A percentile compares a stretch with the other conserved stretches of the same genome.
phyloP scores from a whole-genome alignment of 2,888 invertebrate genomes.

The Theodoxus fluviatilis region DNA sequence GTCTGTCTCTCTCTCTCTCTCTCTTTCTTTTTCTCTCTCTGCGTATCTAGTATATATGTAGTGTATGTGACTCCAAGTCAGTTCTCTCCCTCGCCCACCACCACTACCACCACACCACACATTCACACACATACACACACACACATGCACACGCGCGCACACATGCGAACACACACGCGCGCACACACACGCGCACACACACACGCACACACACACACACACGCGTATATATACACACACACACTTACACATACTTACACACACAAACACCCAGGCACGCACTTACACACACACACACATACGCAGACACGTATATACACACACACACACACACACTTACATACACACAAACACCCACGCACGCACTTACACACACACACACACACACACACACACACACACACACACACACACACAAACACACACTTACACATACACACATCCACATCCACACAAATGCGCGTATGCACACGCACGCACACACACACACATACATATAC shows the following conservation, averaged over 20 bases:
- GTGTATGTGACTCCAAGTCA: too few species aligned
- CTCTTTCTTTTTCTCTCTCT: not conserved
- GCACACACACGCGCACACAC: constrained; percentile 37
- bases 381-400: constrained; percentile 14
- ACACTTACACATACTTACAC: constrained; percentile 14
- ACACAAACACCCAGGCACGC: constrained; percentile 5
- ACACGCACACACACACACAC: constrained; percentile 22
- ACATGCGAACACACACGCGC: not conserved
- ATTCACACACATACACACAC: not conserved
- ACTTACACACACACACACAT: not conserved
- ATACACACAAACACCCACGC: constrained; percentile 15
- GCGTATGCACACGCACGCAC: constrained; percentile 9
- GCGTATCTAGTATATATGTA: too few species aligned
- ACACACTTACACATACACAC: constrained; percentile 24
- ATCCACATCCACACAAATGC: constrained; percentile 10
- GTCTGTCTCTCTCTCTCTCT: not conserved
- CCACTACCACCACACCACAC: not conserved
- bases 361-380: constrained; percentile 18
- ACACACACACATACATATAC: constrained; percentile 16
- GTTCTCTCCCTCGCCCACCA: too few species aligned
- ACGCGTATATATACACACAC: constrained; percentile 17
- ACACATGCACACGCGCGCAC: not conserved
- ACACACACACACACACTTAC: constrained; percentile 34
- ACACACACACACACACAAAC: not conserved
- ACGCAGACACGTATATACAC: constrained; percentile 30